Base-by-base conservation (phyloP, 2,797 vertebrate species). In the Aeoliscus strigatus region DNA sequence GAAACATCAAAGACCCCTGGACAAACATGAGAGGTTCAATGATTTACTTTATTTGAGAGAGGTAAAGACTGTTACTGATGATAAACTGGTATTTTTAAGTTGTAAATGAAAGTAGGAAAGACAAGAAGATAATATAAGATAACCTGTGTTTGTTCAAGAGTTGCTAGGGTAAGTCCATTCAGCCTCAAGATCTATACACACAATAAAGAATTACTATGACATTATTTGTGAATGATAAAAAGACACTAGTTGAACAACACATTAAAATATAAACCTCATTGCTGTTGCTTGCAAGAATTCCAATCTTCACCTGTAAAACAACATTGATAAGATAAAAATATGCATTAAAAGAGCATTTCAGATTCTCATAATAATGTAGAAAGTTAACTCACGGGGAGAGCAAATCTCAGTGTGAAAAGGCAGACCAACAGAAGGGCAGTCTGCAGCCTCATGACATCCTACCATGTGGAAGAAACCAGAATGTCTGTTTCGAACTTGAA, bases 231-330 rank as follows among this genome's bases (percentile, higher is more conserved):
- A 35, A 16, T 15, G 31, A 17, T 8, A 35, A 35, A 10, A 9
- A 17, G 15, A 9, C 2, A 8, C 30, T 16, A 16, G 8, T 8
- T 34, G 14, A 5, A 14, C 15, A 9, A 21, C 11, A 10, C 14
- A 35, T 1, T 11, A 2, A 3, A 18, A 11, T 14, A 11, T 27
- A 67, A 73, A 87, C 86, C 84, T 88, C 86, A 62, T 87, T 87
- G 53, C 85, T 88, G 61, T 84, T 86, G 70, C 86, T 88, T 13
- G 74, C 83, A 60, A 87, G 54, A 39, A 87, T 75, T 61, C 85
- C 85, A 67, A 87, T 70, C 56, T 85, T 82, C 27, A 87, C 9
- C 85, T 87, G 50, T 17, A 16, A 55, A 66, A 60, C 4, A 43
- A 8, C 50, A 33, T 16, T 14, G 39, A 15, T 10, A 41, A 46